Conservation (phyloP, 2,888 invertebrate genomes). For the Drosophila helvetica region DNA sequence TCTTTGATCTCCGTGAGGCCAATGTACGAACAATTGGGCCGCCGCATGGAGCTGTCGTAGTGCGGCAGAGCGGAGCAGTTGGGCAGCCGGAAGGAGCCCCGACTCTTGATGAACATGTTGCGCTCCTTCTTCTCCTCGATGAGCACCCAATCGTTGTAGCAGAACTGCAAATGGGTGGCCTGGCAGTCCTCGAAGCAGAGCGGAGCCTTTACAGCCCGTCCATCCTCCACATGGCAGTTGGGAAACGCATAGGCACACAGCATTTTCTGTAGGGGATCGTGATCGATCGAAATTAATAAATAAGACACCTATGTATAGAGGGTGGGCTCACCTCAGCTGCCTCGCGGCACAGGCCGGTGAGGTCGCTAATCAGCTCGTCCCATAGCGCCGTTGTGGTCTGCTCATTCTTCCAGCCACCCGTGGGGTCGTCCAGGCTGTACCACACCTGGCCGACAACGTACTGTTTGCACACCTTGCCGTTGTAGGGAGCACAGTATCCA, state of each 20-base stretch:
- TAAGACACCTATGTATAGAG: not conserved
- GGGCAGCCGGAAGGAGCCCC: constrained; percentile 94
- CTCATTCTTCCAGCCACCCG: constrained; percentile 91
- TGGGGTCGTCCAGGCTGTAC: constrained; percentile 88
- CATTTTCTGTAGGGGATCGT: constrained; percentile 87
- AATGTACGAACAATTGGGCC: constrained; percentile 91
- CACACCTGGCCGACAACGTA: constrained; percentile 89
- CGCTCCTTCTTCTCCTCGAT: constrained; percentile 94
- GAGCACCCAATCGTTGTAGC: constrained; percentile 96
- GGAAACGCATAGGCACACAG: constrained; percentile 97
- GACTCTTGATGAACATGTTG: constrained; percentile 90
- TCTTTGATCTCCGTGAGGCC: constrained; percentile 92
- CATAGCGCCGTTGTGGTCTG: constrained; percentile 92
- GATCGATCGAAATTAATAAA: not conserved
- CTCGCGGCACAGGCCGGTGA: constrained; percentile 92
- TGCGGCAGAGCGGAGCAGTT: constrained; percentile 92
- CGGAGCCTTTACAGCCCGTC: constrained; percentile 89
- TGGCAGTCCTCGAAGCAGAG: constrained; percentile 97
- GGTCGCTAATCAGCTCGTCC: constrained; percentile 92
- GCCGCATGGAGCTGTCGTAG: constrained; percentile 86
- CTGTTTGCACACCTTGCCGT: constrained; percentile 91
- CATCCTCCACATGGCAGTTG: constrained; percentile 89
- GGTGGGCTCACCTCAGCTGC: constrained; percentile 89
- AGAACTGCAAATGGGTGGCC: constrained; percentile 95
- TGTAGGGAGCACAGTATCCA: constrained; percentile 94